Evolutionary conservation across 2,888 invertebrate genomes (phyloP).

Genomic region (Nomada ruficornis): DNA sequence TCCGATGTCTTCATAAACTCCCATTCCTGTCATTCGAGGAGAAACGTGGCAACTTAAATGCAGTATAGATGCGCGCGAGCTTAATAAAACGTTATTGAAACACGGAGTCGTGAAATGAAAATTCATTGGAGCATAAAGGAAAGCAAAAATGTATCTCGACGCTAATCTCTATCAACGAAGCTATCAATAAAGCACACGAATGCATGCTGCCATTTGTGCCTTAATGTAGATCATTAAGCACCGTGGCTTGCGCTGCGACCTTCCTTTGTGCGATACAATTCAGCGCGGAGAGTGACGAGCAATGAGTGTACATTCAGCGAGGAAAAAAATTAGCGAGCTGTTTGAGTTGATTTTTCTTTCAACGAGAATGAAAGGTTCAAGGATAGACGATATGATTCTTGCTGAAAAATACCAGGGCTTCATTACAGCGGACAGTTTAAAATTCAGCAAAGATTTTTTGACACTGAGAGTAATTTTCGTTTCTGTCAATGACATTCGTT

Average conservation of each 20-base stretch:
- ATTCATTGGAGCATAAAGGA: slow-evolving; percentile 23
- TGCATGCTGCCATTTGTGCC: slow-evolving; percentile 39
- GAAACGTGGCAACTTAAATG: no score
- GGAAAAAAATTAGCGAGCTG: slow-evolving; percentile 26
- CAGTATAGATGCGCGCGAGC: no score
- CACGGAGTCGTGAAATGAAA: background rate
- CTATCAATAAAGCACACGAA: slow-evolving; percentile 8
- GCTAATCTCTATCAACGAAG: slow-evolving; percentile 8
- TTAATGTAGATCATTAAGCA: slow-evolving; percentile 56
- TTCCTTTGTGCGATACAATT: slow-evolving; percentile 50
- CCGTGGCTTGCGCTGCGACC: slow-evolving; percentile 22
- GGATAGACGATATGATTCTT: background rate
- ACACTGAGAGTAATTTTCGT: no score
- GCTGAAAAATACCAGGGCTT: background rate
- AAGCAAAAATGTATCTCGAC: slow-evolving; percentile 28
- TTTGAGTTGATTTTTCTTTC: background rate
- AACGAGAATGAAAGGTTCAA: background rate
- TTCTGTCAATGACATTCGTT: no score
- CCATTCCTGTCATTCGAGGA: no score
- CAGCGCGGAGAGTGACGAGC: slow-evolving; percentile 13
- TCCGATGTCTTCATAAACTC: no score
- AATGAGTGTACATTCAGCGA: slow-evolving; percentile 7
- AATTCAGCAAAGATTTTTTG: no score
- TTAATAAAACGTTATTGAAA: background rate
- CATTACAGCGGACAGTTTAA: background rate